Base-by-base conservation (phyloP, 1,140 invertebrate species). In the Atopsyche davidsoni region DNA sequence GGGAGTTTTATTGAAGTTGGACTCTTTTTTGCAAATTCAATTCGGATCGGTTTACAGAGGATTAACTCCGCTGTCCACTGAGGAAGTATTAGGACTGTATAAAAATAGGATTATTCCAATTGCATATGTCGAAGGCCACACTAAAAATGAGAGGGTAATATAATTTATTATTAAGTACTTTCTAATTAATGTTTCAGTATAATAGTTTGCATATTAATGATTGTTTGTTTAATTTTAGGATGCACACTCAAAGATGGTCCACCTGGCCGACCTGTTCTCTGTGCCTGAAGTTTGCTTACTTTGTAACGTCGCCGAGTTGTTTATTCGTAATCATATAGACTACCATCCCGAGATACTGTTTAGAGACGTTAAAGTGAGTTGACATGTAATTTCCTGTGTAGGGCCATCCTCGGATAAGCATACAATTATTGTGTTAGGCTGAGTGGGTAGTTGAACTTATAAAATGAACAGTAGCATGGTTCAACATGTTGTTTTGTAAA, bases 281-380 rank as follows among this genome's bases (percentile, higher is more conserved):
- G 85, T 97, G 25, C 95, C 95, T 13, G 94, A 97, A 79, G 96
- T 97, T 82, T 83, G 87, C 55, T 72, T 98, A 19, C 68, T 98
- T 2, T 92, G 92, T 57, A 92, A 95, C 73, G 87, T 96, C 0
- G 87, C 92, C 3, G 90, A 97, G 70, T 95, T 88, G 75, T 96
- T 97, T 65, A 80, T 89, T 45, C 78, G 79, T 32, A 88, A 95
- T 66, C 83, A 86, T 55, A 92, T 97, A 50, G 86, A 91, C 60
- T 98, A 92, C 69, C 89, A 95, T 72, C 93, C 95, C 1, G 91
- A 96, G 72, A 96, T 95, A 64, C 77, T 98, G 6, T 97, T 96
- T 64, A 79, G 92, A 65, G 95, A 98, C 74, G 90, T 96, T 0
- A 88, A 92, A 77, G 91, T 93, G 76, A 68, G 73, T 64, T 32